Evolutionary conservation across 2,888 invertebrate species (phyloP).

Genomic region (Caenorhabditis angaria): DNA sequence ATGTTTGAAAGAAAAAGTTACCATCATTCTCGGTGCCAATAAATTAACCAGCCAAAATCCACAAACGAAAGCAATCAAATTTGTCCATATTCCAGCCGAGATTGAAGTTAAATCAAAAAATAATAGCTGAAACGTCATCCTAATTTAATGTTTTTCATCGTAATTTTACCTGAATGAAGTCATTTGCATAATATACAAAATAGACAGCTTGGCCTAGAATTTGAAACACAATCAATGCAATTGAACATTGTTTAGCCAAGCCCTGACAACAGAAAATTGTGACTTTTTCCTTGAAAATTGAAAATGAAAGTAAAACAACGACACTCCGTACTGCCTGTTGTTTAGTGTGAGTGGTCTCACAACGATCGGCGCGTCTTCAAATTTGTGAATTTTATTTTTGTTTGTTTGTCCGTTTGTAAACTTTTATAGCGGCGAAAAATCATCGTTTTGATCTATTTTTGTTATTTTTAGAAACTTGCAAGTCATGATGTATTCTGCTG

Average conservation of each 20-base stretch:
- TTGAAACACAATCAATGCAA: slow-evolving; percentile 34
- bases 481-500: not conserved
- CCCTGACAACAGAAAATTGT: slow-evolving; percentile 12
- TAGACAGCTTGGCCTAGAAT: slow-evolving; percentile 51
- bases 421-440: not conserved
- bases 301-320: slow-evolving; percentile 14
- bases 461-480: not conserved
- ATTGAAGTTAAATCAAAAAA: slow-evolving; percentile 52
- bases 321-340: slow-evolving; percentile 24
- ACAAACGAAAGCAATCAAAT: slow-evolving; percentile 52
- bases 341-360: slow-evolving; percentile 35
- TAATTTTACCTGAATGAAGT: slow-evolving; percentile 42
- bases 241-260: slow-evolving; percentile 20
- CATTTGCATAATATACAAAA: slow-evolving; percentile 53
- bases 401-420: not conserved
- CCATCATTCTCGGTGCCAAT: slow-evolving; percentile 21
- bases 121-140: slow-evolving; percentile 33
- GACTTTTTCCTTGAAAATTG: not conserved
- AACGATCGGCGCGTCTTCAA: slow-evolving; percentile 46
- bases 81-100: slow-evolving; percentile 57
- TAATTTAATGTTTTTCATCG: not conserved
- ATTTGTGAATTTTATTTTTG: slow-evolving; percentile 8
- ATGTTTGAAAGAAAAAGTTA: too few relatives aligned
- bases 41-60: slow-evolving; percentile 55
- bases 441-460: not conserved